A percentile compares a stretch with the other conserved stretches of the same genome.
phyloP scores from a whole-genome alignment of 2,888 invertebrate species.

The Ellobium chinense region DNA sequence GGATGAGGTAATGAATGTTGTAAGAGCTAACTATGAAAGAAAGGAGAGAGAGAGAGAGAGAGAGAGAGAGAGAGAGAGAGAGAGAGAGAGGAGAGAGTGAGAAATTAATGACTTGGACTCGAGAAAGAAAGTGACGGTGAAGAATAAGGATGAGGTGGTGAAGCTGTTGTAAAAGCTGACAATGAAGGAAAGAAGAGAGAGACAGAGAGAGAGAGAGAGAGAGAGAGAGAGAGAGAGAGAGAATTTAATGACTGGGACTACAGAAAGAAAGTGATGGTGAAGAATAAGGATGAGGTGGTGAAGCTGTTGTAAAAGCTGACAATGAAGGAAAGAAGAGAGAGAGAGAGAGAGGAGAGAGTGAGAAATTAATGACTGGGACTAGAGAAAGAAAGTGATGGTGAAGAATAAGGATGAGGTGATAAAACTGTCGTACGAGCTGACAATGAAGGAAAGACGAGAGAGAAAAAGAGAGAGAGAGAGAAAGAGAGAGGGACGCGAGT shows the following conservation, averaged over 20 bases:
- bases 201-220: constrained; percentile 1
- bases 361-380: neutral
- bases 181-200: neutral
- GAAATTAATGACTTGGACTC: too few relatives aligned
- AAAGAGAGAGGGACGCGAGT: neutral
- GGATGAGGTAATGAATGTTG: too few relatives aligned
- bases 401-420: too few relatives aligned
- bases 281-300: neutral
- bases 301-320: too few relatives aligned
- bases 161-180: too few relatives aligned
- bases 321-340: too few relatives aligned
- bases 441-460: too few relatives aligned
- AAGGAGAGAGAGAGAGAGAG: constrained; percentile 9
- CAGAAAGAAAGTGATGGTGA: constrained; percentile 2
- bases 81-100: neutral
- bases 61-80: constrained; percentile 10
- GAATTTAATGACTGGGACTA: too few relatives aligned
- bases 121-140: constrained; percentile 1
- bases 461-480: neutral
- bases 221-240: neutral
- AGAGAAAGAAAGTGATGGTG: neutral
- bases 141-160: neutral
- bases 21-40: neutral
- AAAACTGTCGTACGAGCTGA: too few relatives aligned
- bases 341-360: too few relatives aligned